phyloP scores from a whole-genome alignment of 2,797 vertebrate species.

The Clarias pachynema region DNA sequence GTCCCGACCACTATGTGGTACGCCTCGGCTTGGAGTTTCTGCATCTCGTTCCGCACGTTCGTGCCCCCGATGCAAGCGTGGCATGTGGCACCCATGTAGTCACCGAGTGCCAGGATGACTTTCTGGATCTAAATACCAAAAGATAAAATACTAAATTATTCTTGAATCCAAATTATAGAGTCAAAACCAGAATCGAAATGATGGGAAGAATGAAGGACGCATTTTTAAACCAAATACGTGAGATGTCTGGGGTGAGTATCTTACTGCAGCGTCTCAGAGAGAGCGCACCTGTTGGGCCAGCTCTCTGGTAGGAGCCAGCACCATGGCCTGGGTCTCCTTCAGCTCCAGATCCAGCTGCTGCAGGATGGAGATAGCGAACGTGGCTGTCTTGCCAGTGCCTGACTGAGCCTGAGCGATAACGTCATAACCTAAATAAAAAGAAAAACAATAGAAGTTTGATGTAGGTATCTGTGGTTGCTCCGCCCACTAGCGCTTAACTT shows the following conservation, averaged over 20 bases:
- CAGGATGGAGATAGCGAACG: conserved; percentile 91
- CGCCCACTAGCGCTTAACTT: too few relatives aligned
- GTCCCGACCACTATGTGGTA: conserved; percentile 79
- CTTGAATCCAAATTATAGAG: not conserved
- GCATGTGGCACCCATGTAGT: conserved; percentile 79
- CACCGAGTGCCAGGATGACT: conserved; percentile 78
- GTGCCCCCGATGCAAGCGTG: conserved; percentile 80
- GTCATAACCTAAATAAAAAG: conserved; percentile 82
- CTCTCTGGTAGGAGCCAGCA: conserved; percentile 89
- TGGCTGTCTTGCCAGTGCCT: conserved; percentile 89
- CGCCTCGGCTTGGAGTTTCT: conserved; percentile 77
- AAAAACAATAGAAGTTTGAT: not conserved
- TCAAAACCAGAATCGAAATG: not conserved
- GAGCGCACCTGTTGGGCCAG: conserved; percentile 85
- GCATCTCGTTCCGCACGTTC: conserved; percentile 76
- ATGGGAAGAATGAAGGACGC: not conserved
- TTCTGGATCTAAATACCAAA: conserved; percentile 74
- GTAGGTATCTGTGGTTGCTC: too few relatives aligned
- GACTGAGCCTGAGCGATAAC: conserved; percentile 91
- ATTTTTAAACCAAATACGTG: not conserved
- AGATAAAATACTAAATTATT: not conserved
- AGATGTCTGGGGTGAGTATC: not conserved
- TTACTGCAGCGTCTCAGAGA: conserved; percentile 31
- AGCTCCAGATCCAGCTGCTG: conserved; percentile 88
- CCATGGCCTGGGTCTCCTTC: conserved; percentile 88